Evolutionary conservation across 2,888 invertebrate genomes (phyloP), one percentile per base, ranked within the genome.

Genomic region (Erebia palarica): DNA sequence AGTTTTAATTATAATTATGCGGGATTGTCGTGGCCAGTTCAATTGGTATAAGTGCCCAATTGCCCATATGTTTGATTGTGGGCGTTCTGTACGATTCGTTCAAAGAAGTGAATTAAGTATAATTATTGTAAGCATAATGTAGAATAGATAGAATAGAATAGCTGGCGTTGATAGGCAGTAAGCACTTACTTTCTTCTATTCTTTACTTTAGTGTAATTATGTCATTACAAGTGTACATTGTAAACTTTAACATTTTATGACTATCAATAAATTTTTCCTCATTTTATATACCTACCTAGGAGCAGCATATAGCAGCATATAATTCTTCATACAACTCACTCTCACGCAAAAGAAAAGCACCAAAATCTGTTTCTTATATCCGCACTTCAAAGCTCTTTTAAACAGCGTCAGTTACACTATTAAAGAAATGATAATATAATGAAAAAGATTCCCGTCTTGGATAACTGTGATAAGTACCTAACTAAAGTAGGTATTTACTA

Each of bases 1-100:
- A 70, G 63, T 72, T 74, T 74, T 72, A 74, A 72, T 74, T 74
- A 72, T 74, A 70, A 72, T 72, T 70, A 74, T 72, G 70, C 72
- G 68, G 63, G 72, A 70, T 72, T 70, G 74, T 72, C 70, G 65
- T 72, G 65, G 70, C 60, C 69, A 44, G 49, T 63, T 66, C 69
- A 72, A 74, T 74, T 72, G 74, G 42, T 68, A 59, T 72, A 70
- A 70, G 69, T 69, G 74, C 68, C 72, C 55, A 51, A 60, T 60
- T 67, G 44, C 44, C 55, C 55, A 55, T 55, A 58, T 16, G 44
- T 73, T 69, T 72, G 65, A 72, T 74, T 70, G 53, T 63, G 58
- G 57, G 27, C 65, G 36, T 55, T 47, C 59, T 21, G 13, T 47
- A 65, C 44, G 36, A 57, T 36, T 36, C 27, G 51, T 66, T 57